Evolutionary conservation across 2,888 invertebrate species (phyloP).

Genomic region (Trachelus troglodyta): DNA sequence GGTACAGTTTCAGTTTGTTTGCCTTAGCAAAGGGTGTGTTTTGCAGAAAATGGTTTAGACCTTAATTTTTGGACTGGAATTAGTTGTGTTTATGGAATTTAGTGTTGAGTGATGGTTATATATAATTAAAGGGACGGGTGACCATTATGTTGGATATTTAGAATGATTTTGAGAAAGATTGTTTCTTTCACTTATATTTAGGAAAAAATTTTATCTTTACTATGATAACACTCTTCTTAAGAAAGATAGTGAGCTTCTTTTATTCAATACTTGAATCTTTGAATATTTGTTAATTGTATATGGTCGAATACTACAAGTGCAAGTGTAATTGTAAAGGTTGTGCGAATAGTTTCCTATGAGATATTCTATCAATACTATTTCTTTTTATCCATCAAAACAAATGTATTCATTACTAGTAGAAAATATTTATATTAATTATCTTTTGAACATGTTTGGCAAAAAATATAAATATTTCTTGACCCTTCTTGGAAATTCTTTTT

Average conservation of each 20-base stretch:
- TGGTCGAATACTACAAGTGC: not conserved
- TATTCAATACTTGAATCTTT: not conserved
- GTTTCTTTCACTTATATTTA: not conserved
- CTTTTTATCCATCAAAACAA: not conserved
- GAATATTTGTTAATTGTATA: not conserved
- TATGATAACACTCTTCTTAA: not conserved
- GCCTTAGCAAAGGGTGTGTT: not conserved
- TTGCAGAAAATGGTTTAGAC: not conserved
- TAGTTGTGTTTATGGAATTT: not conserved
- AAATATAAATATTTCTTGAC: not conserved
- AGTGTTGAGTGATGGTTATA: not conserved
- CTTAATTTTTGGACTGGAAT: not conserved
- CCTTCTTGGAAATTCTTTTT: conserved; percentile 34
- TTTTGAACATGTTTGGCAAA: not conserved
- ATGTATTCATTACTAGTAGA: not conserved
- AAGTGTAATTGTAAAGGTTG: not conserved
- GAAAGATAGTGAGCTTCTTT: not conserved
- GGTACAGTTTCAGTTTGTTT: not conserved
- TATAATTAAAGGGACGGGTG: not conserved
- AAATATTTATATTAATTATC: not conserved
- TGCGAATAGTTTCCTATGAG: not conserved
- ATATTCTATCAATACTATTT: not conserved
- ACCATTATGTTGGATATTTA: not conserved
- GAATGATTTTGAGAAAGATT: not conserved
- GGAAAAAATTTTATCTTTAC: not conserved